Percentiles rank a stretch among this genome's conserved stretches.
Evolutionary conservation across 2,888 invertebrate genomes (phyloP).

Genomic region (Andrena trimmerana): DNA sequence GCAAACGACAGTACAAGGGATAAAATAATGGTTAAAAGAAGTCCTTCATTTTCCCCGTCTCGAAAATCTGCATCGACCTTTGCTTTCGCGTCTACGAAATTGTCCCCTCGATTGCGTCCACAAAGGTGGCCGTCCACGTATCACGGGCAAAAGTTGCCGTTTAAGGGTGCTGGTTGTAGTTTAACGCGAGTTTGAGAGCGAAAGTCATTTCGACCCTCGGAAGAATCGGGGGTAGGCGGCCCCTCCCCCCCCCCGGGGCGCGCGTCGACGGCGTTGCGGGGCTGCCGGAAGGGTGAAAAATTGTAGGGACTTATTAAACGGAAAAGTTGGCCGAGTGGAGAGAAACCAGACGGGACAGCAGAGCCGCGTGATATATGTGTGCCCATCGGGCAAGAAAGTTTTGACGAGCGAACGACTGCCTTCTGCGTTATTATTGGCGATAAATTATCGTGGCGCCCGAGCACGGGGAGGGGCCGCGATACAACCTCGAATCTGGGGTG

Average conservation of each 20-base stretch:
- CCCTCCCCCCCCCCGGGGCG: conserved; percentile 5
- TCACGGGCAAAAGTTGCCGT: conserved; percentile 16
- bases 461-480: conserved; percentile 26
- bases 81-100: background rate
- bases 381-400: conserved; percentile 72
- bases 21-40: no score
- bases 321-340: conserved; percentile 76
- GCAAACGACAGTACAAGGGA: no score
- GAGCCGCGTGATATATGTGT: conserved; percentile 77
- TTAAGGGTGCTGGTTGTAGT: conserved; percentile 56
- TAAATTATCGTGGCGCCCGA: conserved; percentile 67
- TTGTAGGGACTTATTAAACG: conserved; percentile 83
- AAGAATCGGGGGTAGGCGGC: conserved; percentile 15
- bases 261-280: conserved; percentile 37
- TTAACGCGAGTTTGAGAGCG: conserved; percentile 71
- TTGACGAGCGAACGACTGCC: conserved; percentile 72
- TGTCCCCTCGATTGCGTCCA: background rate
- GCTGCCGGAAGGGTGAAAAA: conserved; percentile 79
- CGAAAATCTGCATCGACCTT: background rate
- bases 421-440: conserved; percentile 74
- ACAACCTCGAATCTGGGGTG: conserved; percentile 36
- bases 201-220: conserved; percentile 57
- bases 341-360: conserved; percentile 59
- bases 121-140: background rate
- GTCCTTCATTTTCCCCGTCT: background rate